Evolutionary conservation across 2,113 vertebrate species (phyloP).

Genomic region (Prionailurus bengalensis): DNA sequence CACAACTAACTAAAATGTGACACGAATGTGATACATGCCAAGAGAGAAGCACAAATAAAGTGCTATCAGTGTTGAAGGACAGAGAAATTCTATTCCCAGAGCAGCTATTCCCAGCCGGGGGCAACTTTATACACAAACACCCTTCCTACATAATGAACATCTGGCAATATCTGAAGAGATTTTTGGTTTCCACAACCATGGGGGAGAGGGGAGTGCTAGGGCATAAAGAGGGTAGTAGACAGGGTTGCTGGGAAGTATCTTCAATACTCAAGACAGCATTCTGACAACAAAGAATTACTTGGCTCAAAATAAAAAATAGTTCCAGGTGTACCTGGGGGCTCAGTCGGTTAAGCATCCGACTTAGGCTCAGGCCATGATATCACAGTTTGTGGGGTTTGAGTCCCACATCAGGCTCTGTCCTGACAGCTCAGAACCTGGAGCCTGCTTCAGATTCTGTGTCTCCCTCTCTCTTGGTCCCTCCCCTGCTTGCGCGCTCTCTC

Average conservation of each 20-base stretch:
- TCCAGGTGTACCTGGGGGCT: background rate
- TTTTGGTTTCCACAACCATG: background rate
- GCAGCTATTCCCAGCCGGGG: background rate
- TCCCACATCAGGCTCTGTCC: no score
- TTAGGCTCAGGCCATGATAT: no score
- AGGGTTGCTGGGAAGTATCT: background rate
- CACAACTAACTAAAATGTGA: background rate
- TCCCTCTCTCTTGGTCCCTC: no score
- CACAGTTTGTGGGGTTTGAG: no score
- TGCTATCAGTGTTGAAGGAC: background rate
- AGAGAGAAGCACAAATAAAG: background rate
- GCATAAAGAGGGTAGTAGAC: background rate
- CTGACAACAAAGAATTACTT: background rate
- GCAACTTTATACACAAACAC: background rate
- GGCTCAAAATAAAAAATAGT: background rate
- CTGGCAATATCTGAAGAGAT: background rate
- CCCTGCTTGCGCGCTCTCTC: no score
- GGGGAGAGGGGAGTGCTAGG: background rate
- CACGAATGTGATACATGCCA: background rate
- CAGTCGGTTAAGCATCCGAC: no score
- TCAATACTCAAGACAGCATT: background rate
- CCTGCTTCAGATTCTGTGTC: no score
- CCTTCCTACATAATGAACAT: background rate
- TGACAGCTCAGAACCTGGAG: no score
- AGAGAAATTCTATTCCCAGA: background rate